Evolutionary conservation across 2,797 vertebrate species (phyloP), one percentile per base, ranked within the genome.

Genomic region (Sebastes diploproa): DNA sequence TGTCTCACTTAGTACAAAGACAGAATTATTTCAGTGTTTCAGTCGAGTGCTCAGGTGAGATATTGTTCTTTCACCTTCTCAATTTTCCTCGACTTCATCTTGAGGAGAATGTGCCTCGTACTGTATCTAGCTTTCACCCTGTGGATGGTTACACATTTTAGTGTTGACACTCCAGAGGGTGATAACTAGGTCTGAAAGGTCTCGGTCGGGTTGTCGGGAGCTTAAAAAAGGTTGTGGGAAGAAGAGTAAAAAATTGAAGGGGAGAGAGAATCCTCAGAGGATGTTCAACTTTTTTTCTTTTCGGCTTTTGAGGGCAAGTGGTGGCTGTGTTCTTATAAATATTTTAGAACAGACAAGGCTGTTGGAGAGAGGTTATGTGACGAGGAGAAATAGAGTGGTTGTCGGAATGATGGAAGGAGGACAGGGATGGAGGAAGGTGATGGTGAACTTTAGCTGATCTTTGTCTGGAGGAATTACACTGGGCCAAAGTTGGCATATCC

Each of bases 391-490:
- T 61, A 60, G 66, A 82, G 86, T 66, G 54, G 73, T 59, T 65
- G 72, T 52, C 16, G 66, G 73, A 76, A 63, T 46, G 79, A 80
- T 77, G 82, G 66, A 46, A 42, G 12, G 65, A 64, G 60, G 72
- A 66, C 9, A 22, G 63, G 16, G 75, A 73, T 64, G 69, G 75
- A 72, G 55, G 64, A 66, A 54, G 76, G 78, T 61, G 60, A 67
- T 38, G 77, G 52, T 88, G 91, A 93, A 93, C 92, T 92, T 69
- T 7, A 52, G 62, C 54, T 90, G 89, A 91, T 91, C 90, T 85
- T 70, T 80, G 68, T 46, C 55, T 18, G 55, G 25, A 27, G 67
- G 68, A 59, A 72, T 76, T 56, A 65, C 36, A 74, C 30, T 22
- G 4, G 32, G 52, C 27, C 54, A 52, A 38, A 55, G 25, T 38